Percentiles rank a stretch among this genome's conserved stretches.
These are phyloP conservation scores for Ictalurus furcatus DNA, from an alignment of 2,113 vertebrate genomes.

Conservation along the genomic window DNA sequence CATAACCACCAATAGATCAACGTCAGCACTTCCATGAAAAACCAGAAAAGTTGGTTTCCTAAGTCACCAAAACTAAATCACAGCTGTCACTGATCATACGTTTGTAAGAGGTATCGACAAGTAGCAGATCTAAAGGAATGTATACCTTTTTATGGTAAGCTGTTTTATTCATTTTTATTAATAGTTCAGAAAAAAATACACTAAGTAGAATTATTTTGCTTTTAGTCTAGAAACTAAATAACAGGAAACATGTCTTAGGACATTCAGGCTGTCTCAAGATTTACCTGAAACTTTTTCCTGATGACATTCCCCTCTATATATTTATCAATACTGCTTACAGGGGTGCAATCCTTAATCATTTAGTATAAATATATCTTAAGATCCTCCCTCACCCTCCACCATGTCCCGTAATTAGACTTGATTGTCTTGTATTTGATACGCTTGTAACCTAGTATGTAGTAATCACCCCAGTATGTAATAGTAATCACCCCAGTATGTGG, in stretches of 20 bases:
- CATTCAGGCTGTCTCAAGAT: neutral
- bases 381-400: neutral
- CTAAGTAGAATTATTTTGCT: neutral
- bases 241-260: neutral
- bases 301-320: neutral
- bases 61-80: slow-evolving; percentile 54
- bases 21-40: slow-evolving; percentile 62
- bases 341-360: neutral
- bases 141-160: slow-evolving; percentile 44
- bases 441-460: neutral
- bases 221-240: neutral
- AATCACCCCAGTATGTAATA: too few species aligned
- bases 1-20: slow-evolving; percentile 55
- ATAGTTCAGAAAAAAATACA: too few species aligned
- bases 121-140: neutral
- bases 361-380: neutral
- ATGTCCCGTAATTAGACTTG: neutral
- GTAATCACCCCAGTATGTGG: too few species aligned
- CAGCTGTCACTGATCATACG: slow-evolving; percentile 1
- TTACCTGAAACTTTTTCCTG: neutral
- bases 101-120: neutral
- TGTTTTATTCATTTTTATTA: slow-evolving; percentile 6
- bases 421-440: neutral
- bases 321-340: neutral
- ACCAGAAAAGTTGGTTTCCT: slow-evolving; percentile 72